A percentile compares a stretch with the other conserved stretches of the same genome.
Evolutionary conservation across 2,113 vertebrate species (phyloP).

Genomic region (Haemorhous mexicanus): DNA sequence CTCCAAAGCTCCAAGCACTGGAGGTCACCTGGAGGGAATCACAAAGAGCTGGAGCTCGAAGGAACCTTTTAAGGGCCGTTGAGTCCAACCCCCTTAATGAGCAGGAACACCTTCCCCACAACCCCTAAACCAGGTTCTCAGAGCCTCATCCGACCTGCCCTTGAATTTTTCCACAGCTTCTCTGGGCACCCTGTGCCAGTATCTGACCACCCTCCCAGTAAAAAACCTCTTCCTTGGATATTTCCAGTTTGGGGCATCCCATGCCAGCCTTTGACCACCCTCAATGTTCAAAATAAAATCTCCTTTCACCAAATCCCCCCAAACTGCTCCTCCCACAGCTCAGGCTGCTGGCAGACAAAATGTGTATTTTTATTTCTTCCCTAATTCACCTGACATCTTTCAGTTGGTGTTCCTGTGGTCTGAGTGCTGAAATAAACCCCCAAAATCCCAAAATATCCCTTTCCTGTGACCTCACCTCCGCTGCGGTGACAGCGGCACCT

Average conservation of each 20-base stretch:
- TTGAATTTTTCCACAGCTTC: neutral
- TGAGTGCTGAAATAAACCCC: neutral
- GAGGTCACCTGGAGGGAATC: neutral
- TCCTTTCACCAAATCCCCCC: neutral
- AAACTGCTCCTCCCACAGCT: neutral
- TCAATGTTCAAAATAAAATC: neutral
- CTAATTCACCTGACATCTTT: neutral
- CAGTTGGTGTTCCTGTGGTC: neutral
- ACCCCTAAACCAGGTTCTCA: neutral
- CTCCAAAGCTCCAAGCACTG: neutral
- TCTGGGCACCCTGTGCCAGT: neutral
- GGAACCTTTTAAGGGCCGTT: neutral
- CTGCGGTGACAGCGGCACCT: neutral
- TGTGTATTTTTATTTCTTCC: neutral
- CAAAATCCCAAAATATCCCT: neutral
- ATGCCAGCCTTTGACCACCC: neutral
- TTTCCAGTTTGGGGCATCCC: neutral
- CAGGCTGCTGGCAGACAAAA: neutral
- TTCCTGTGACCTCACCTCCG: neutral
- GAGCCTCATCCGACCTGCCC: neutral
- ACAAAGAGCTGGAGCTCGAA: neutral
- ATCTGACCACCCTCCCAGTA: neutral
- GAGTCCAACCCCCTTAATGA: neutral
- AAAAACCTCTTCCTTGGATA: neutral
- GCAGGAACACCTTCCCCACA: neutral